phyloP scores from a whole-genome alignment of 2,113 vertebrate species.

The Centropus bengalensis region DNA sequence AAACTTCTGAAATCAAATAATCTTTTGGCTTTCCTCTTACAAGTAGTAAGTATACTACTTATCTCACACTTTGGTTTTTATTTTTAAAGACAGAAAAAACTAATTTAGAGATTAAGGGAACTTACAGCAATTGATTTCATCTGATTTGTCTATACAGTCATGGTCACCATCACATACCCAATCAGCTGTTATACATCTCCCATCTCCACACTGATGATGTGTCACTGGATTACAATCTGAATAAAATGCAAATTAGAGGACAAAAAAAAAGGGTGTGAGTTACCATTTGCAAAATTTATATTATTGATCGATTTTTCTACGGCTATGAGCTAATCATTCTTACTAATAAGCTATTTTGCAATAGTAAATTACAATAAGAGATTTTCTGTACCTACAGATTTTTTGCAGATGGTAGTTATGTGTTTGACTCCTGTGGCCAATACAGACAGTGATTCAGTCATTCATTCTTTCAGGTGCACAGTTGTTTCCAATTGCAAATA shows the following conservation, averaged over 20 bases:
- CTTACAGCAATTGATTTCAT: constrained; percentile 97
- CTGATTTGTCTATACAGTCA: constrained; percentile 93
- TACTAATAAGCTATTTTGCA: not conserved
- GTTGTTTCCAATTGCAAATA: not conserved
- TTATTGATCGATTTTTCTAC: not conserved
- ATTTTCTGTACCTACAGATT: not conserved
- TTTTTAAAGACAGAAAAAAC: not conserved
- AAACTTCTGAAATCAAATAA: not conserved
- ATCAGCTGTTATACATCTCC: constrained; percentile 84
- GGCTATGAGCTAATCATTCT: not conserved
- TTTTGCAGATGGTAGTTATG: not conserved
- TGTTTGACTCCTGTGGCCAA: not conserved
- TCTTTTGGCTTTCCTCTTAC: not conserved
- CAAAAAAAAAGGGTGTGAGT: not conserved
- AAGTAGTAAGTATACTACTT: not conserved
- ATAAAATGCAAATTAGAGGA: not conserved
- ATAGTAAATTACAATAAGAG: not conserved
- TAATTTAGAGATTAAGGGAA: constrained; percentile 1
- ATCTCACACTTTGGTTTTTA: not conserved
- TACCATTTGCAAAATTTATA: not conserved
- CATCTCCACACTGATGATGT: constrained; percentile 89
- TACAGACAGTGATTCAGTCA: not conserved
- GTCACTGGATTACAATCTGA: constrained; percentile 81
- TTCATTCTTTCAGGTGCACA: not conserved
- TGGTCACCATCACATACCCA: constrained; percentile 98